Conservation (phyloP, 37 sponge, comb jelly and placozoan species). For the Lycopodina hypogea region DNA sequence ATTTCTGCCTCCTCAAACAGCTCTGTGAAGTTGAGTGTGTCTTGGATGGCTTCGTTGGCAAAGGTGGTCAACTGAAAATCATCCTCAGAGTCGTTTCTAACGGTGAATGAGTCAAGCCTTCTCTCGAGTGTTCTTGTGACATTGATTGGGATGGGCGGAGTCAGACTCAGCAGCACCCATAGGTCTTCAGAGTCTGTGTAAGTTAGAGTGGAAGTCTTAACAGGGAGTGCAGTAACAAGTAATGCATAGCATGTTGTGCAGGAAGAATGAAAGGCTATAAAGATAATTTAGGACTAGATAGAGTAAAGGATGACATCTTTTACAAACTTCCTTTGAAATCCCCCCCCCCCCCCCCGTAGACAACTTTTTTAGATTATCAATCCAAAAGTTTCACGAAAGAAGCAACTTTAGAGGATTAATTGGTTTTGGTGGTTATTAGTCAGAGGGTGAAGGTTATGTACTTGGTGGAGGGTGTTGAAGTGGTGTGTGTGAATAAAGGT, state of each 20-base stretch:
- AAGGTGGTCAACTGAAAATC: slow-evolving; percentile 23
- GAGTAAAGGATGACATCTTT: too few relatives aligned
- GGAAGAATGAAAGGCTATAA: neutral
- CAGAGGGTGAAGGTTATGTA: too few relatives aligned
- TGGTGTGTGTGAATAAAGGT: too few relatives aligned
- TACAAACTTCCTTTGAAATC: too few relatives aligned
- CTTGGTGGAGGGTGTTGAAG: too few relatives aligned
- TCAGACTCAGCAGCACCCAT: slow-evolving; percentile 27
- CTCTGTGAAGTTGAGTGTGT: slow-evolving; percentile 28
- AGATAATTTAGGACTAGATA: neutral
- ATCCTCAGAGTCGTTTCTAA: neutral
- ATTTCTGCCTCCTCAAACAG: neutral
- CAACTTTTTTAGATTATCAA: too few relatives aligned
- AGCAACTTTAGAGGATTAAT: too few relatives aligned
- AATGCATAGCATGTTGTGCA: neutral
- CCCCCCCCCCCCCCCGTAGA: too few relatives aligned
- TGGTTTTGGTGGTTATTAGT: too few relatives aligned
- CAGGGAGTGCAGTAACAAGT: neutral
- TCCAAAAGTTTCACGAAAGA: too few relatives aligned
- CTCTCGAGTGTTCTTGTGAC: neutral
- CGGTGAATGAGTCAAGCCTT: neutral
- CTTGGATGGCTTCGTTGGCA: slow-evolving; percentile 15
- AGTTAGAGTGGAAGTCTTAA: neutral
- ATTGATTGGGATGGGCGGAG: slow-evolving; percentile 6
- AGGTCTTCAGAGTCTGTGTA: slow-evolving; percentile 38